Evolutionary conservation across 2,797 vertebrate genomes (phyloP), one percentile per base, ranked within the genome.

Genomic region (Pseudomugil gertrudae): DNA sequence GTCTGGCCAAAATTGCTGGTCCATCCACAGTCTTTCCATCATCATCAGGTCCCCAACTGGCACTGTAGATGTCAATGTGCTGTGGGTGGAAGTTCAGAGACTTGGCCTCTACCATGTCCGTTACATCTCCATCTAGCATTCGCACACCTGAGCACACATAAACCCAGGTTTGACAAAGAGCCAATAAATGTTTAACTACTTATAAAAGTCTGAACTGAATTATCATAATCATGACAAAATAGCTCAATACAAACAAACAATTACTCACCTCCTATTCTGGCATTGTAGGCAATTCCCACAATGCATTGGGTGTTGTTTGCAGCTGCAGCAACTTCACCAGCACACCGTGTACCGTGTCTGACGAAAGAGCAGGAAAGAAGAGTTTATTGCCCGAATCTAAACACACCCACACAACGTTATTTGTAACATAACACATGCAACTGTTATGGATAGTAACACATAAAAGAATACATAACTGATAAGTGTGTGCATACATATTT

Each of bases 241-340:
- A 9, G 45, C 10, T 54, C 40, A 57, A 66, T 52, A 19, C 2
- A 62, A 62, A 69, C 26, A 57, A 26, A 27, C 24, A 69, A 24
- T 79, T 52, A 85, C 95, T 88, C 91, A 98, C 98, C 98, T 93
- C 98, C 98, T 65, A 99, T 99, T 92, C 89, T 96, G 87, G 98
- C 97, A 43, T 98, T 98, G 89, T 97, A 99, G 84, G 98, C 96
- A 47, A 99, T 98, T 86, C 98, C 98, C 68, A 99, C 97, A 68
- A 96, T 97, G 92, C 97, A 99, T 73, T 98, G 96, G 27, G 97
- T 96, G 92, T 99, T 99, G 93, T 99, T 99, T 84, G 98, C 98
- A 1, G 96, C 94, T 32, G 97, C 97, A 74, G 97, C 97, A 72
- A 99, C 98, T 94, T 99, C 98, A 66, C 98, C 98, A 58, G 98